Conservation (phyloP, 2,797 vertebrate genomes). For the Hippocampus kuda region DNA sequence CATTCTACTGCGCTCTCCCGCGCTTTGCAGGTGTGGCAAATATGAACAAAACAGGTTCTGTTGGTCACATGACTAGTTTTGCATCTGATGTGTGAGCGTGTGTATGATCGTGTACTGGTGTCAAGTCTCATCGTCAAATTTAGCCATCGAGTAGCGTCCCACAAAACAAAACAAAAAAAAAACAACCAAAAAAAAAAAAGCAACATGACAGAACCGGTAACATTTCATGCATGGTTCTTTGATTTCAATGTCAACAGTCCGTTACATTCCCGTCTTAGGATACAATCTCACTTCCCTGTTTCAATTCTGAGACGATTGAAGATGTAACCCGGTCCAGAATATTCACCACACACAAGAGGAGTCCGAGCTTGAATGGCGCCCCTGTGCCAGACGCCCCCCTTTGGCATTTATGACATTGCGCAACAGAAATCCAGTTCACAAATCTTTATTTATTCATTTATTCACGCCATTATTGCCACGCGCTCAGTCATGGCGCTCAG, state of each 20-base stretch:
- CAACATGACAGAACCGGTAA: neutral
- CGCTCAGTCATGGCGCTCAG: too few relatives aligned
- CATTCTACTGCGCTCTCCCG: neutral
- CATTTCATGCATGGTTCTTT: neutral
- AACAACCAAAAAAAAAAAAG: neutral
- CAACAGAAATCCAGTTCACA: too few relatives aligned
- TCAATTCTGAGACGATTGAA: neutral
- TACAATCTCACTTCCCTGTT: slow-evolving; percentile 1
- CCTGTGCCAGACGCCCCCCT: too few relatives aligned
- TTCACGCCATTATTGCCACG: too few relatives aligned
- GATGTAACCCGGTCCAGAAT: neutral
- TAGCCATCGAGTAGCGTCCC: neutral
- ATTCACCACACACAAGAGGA: neutral
- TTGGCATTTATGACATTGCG: too few relatives aligned
- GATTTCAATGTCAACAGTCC: neutral
- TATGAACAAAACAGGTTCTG: slow-evolving; percentile 1
- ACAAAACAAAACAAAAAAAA: neutral
- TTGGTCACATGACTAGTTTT: neutral
- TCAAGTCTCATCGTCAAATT: neutral
- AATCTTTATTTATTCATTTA: too few relatives aligned
- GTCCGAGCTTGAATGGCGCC: too few relatives aligned
- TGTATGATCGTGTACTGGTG: neutral
- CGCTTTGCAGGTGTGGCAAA: neutral
- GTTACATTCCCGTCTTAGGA: neutral
- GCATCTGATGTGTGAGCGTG: neutral